Conservation (phyloP, 2,888 invertebrate genomes). For the Ophioninae sp. region DNA sequence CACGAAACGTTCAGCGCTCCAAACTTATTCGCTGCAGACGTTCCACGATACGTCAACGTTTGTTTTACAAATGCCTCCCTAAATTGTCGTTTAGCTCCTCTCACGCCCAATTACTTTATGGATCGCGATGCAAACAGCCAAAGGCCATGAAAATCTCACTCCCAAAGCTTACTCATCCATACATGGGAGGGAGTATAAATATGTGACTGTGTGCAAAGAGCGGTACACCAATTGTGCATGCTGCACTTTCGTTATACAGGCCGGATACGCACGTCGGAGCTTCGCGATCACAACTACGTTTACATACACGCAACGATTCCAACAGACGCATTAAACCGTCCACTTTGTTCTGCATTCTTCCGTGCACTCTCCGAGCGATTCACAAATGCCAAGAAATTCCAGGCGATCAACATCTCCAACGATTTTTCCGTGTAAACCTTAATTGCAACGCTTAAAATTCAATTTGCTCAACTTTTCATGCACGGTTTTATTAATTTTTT, state of each 20-base stretch:
- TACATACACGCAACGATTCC: neutral
- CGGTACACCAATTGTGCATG: neutral
- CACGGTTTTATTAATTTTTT: neutral
- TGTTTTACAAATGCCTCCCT: conserved; percentile 6
- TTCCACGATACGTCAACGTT: conserved; percentile 8
- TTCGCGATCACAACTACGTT: conserved; percentile 15
- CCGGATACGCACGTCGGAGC: conserved; percentile 14
- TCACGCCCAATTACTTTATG: conserved; percentile 18
- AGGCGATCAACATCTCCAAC: neutral
- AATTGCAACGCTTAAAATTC: neutral
- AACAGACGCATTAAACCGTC: neutral
- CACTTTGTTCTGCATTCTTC: neutral
- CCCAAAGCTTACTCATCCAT: neutral
- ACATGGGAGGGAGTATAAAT: too few species aligned
- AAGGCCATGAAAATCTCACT: conserved; percentile 10
- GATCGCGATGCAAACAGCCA: neutral
- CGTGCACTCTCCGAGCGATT: neutral
- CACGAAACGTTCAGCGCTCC: neutral
- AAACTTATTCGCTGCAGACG: conserved; percentile 5
- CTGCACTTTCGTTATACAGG: conserved; percentile 22
- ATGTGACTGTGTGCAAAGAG: neutral
- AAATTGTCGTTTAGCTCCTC: conserved; percentile 22
- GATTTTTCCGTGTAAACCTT: neutral
- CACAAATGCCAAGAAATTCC: neutral
- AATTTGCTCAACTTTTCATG: neutral